A percentile compares a stretch with the other conserved stretches of the same genome.
phyloP scores from a whole-genome alignment of 1,140 invertebrate genomes.

The Colletes gigas region DNA sequence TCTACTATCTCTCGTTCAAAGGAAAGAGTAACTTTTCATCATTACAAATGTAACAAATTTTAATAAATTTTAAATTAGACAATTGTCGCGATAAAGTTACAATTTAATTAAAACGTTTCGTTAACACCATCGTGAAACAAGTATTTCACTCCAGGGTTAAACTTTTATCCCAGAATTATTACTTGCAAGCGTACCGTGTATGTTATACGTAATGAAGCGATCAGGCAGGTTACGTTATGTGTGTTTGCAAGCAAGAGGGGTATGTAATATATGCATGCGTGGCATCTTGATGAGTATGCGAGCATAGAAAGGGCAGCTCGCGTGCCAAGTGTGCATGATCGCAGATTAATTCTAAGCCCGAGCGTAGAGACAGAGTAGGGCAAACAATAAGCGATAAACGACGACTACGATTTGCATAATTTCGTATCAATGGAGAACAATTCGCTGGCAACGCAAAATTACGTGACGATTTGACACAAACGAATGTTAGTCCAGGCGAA shows the following conservation, averaged over 20 bases:
- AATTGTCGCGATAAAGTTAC: no score
- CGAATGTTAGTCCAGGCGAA: not conserved
- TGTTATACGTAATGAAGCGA: not conserved
- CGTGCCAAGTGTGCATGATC: constrained; percentile 36
- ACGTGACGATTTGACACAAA: constrained; percentile 6
- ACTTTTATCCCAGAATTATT: not conserved
- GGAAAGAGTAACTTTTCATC: no score
- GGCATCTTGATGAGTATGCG: not conserved
- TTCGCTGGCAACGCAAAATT: constrained; percentile 30
- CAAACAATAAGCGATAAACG: constrained; percentile 33
- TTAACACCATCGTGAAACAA: not conserved
- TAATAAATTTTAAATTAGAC: no score
- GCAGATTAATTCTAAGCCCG: constrained; percentile 48
- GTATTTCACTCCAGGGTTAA: not conserved
- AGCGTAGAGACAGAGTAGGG: not conserved
- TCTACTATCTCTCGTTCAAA: no score
- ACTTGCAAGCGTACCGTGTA: not conserved
- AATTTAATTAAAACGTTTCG: no score
- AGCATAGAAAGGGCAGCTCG: constrained; percentile 18
- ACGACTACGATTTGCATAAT: constrained; percentile 52
- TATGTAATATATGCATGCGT: not conserved
- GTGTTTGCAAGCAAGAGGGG: not conserved
- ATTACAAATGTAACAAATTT: no score
- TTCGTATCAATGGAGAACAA: constrained; percentile 24
- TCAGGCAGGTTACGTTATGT: not conserved